Conservation (phyloP, 2,113 vertebrate species). For the Callithrix jacchus region DNA sequence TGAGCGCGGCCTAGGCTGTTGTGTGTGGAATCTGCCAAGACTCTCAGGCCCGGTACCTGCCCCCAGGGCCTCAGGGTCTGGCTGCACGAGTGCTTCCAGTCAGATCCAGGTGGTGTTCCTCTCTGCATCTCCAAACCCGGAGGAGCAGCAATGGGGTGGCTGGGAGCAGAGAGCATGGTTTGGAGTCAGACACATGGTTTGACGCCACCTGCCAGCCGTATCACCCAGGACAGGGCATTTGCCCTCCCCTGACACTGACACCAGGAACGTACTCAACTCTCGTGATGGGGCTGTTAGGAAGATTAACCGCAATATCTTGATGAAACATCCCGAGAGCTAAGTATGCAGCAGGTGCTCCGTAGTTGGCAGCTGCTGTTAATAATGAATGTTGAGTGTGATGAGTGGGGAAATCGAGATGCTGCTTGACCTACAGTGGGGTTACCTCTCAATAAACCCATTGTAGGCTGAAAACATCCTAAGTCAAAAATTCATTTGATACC, state of each 20-base stretch:
- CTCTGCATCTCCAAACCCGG: background rate
- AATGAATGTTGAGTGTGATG: background rate
- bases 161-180: background rate
- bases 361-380: background rate
- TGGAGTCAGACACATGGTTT: background rate
- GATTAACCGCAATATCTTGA: background rate
- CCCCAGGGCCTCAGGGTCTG: too few species aligned
- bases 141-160: background rate
- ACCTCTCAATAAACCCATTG: background rate
- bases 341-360: background rate
- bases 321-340: rapidly evolving
- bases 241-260: background rate
- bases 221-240: background rate
- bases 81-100: background rate
- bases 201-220: background rate
- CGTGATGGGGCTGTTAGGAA: rapidly evolving
- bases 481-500: background rate
- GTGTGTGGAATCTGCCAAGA: background rate
- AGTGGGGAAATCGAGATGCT: background rate
- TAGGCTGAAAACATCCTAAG: background rate
- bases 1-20: background rate
- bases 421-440: background rate
- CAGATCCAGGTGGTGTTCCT: background rate
- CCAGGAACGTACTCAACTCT: rapidly evolving
- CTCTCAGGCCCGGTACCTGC: background rate